A percentile compares a stretch with the other conserved stretches of the same genome.
Conservation (phyloP, 2,888 invertebrate genomes). For the Torymus tubicola region DNA sequence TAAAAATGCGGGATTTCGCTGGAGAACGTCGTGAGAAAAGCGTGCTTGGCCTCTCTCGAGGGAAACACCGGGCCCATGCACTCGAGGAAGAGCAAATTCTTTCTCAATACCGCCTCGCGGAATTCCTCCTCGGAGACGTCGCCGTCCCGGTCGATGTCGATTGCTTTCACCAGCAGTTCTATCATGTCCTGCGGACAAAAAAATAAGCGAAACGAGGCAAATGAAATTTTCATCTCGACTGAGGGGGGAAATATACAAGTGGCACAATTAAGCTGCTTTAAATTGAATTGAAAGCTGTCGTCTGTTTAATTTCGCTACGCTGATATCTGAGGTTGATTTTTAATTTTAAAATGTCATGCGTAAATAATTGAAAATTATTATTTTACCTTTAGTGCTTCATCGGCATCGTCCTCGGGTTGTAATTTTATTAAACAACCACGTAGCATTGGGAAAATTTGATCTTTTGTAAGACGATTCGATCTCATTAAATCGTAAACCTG, state of each 20-base stretch:
- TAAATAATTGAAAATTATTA: neutral
- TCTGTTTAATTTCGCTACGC: neutral
- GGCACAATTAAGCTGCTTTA: too few relatives aligned
- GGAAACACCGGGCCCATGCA: conserved; percentile 73
- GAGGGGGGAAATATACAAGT: too few relatives aligned
- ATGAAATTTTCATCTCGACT: too few relatives aligned
- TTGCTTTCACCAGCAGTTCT: conserved; percentile 78
- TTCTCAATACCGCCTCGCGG: conserved; percentile 75
- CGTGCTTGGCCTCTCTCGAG: conserved; percentile 66
- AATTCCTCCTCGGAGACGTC: conserved; percentile 78
- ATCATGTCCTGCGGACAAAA: conserved; percentile 77
- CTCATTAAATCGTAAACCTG: conserved; percentile 72
- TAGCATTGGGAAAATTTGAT: conserved; percentile 71
- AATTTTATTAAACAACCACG: conserved; percentile 76
- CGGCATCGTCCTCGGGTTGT: conserved; percentile 80
- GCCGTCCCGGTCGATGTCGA: conserved; percentile 81
- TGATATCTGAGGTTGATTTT: neutral
- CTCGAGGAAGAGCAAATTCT: conserved; percentile 67
- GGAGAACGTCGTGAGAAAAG: conserved; percentile 70
- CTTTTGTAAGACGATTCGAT: conserved; percentile 68
- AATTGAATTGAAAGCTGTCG: too few relatives aligned
- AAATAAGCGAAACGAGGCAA: too few relatives aligned
- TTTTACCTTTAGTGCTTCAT: conserved; percentile 78
- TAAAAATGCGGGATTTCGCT: conserved; percentile 41
- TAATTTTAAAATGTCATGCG: neutral